phyloP scores from a whole-genome alignment of 2,888 invertebrate species.

The Gryllus longicercus region DNA sequence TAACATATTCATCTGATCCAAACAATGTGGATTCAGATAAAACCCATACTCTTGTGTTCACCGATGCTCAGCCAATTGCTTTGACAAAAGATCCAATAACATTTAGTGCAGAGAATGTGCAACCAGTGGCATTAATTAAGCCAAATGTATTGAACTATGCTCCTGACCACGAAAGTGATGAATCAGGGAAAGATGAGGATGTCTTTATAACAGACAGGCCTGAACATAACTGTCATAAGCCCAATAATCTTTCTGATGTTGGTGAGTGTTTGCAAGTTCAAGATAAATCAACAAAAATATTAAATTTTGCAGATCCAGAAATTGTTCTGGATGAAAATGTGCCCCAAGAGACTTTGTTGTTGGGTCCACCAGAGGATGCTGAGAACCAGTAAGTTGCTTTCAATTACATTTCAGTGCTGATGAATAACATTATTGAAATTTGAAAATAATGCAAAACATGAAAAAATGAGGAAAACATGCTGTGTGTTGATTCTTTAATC shows the following conservation, averaged over 20 bases:
- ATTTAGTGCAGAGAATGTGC: slow-evolving; percentile 21
- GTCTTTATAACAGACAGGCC: background rate
- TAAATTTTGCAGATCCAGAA: background rate
- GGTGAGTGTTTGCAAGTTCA: background rate
- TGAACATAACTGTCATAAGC: background rate
- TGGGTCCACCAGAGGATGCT: background rate
- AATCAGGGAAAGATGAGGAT: background rate
- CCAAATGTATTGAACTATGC: slow-evolving; percentile 21
- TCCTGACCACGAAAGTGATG: slow-evolving; percentile 17
- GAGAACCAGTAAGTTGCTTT: background rate
- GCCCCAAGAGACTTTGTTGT: background rate
- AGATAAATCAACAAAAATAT: background rate
- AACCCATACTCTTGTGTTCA: slow-evolving; percentile 21
- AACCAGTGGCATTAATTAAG: slow-evolving; percentile 26
- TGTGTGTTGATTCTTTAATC: too few species aligned
- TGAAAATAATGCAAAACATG: too few species aligned
- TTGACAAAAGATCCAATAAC: slow-evolving; percentile 18
- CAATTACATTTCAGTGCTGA: too few species aligned
- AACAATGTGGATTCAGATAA: slow-evolving; percentile 23
- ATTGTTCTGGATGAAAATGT: background rate
- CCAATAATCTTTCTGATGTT: background rate
- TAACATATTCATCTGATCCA: slow-evolving; percentile 24
- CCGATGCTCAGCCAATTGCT: slow-evolving; percentile 22
- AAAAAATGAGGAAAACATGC: too few species aligned
- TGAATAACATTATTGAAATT: too few species aligned